Base-by-base conservation (phyloP, 2,797 vertebrate genomes). In the Sebastiscus tertius region DNA sequence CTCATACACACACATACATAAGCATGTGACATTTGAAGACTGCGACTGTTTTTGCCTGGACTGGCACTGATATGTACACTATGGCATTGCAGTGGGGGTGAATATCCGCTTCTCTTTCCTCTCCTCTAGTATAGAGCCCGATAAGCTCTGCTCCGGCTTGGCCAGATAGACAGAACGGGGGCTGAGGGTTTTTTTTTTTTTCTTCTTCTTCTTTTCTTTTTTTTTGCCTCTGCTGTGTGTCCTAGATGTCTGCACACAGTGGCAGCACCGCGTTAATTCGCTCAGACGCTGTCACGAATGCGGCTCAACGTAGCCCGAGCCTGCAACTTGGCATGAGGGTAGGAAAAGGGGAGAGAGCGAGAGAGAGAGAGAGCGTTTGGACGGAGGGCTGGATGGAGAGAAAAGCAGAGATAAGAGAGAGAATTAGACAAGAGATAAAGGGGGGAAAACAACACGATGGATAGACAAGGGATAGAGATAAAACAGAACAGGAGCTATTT, bases 211-310 rank as follows among this genome's bases (percentile, higher is more conserved):
- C 49, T 67, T 34, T 31, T 29, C 10, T 36, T 66, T 33, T 67
- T 52, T 61, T 60, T 60, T 18, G 7, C 4, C 79, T 85, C 81
- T 89, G 87, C 83, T 92, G 84, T 62, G 75, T 89, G 91, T 90
- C 91, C 91, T 92, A 92, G 88, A 92, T 89, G 89, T 93, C 89
- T 88, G 85, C 77, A 73, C 82, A 84, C 85, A 89, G 88, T 73
- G 79, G 87, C 87, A 80, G 87, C 72, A 39, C 75, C 81, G 87
- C 84, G 75, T 85, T 92, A 89, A 94, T 95, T 92, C 86, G 67
- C 89, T 93, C 89, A 87, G 91, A 94, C 79, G 70, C 84, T 65
- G 91, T 93, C 92, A 91, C 88, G 72, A 93, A 93, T 72, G 87
- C 76, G 60, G 88, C 89, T 92, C 88, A 83, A 87, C 64, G 79